phyloP scores from a whole-genome alignment of 2,113 vertebrate genomes.

The Cairina moschata region DNA sequence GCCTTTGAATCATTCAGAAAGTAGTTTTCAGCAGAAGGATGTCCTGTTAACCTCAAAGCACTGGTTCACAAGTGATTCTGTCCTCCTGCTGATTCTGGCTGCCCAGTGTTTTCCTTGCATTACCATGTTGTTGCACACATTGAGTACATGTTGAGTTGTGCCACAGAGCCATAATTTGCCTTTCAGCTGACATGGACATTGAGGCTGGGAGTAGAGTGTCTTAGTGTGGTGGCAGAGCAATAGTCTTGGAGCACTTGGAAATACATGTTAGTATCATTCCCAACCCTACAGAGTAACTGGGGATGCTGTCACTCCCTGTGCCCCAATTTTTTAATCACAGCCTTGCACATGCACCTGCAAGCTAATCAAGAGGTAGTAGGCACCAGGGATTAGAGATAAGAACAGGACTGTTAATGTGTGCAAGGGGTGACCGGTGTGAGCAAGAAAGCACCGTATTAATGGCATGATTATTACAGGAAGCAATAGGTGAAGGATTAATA shows the following conservation, averaged over 20 bases:
- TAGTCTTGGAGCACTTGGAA: neutral
- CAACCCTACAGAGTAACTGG: neutral
- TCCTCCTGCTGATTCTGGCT: neutral
- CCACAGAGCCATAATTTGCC: neutral
- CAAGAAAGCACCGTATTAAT: neutral
- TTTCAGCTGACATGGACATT: neutral
- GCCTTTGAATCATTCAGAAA: neutral
- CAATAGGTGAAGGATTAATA: neutral
- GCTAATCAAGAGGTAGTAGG: neutral
- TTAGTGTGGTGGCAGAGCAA: neutral
- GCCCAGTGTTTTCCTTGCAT: neutral
- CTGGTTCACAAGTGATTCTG: rapidly evolving
- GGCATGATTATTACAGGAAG: neutral
- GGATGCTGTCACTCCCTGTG: neutral
- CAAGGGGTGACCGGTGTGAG: neutral
- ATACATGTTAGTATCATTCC: neutral
- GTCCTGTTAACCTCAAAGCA: neutral
- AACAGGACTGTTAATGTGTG: neutral
- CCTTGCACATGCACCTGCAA: neutral
- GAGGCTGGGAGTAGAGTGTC: neutral
- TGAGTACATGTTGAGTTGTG: neutral
- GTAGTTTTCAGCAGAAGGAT: neutral
- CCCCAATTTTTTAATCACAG: neutral
- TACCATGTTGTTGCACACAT: neutral
- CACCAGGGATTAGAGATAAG: neutral